A percentile compares a stretch with the other conserved stretches of the same genome.
These are phyloP conservation scores for Mus spretus DNA, from an alignment of 2,797 vertebrate species.

Conservation along the genomic window DNA sequence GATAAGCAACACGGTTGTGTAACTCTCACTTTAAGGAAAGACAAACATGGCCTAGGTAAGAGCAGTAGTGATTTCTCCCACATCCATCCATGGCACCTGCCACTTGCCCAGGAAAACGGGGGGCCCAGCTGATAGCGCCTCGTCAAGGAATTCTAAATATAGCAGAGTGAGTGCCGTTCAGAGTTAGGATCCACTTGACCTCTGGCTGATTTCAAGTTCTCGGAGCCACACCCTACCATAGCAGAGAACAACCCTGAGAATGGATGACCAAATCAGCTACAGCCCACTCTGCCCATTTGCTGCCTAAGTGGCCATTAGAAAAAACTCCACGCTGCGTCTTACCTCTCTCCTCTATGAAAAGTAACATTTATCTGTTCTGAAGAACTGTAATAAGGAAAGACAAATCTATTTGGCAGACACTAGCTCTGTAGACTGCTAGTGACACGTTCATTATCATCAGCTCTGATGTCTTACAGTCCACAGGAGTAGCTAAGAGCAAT, in stretches of 20 bases:
- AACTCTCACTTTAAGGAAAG: constrained; percentile 55
- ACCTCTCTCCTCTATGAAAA: neutral
- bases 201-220: constrained; percentile 15
- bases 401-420: constrained; percentile 1
- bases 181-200: neutral
- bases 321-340: neutral
- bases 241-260: neutral
- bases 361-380: constrained; percentile 11
- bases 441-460: constrained; percentile 13
- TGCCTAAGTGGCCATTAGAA: neutral
- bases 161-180: neutral
- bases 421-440: constrained; percentile 8
- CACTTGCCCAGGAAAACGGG: neutral
- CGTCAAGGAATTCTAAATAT: neutral
- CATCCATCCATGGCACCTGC: neutral
- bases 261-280: neutral
- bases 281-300: neutral
- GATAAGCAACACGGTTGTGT: neutral
- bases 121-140: neutral
- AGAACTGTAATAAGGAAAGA: constrained; percentile 30
- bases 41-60: constrained; percentile 2
- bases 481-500: neutral
- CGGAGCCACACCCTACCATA: neutral
- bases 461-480: neutral
- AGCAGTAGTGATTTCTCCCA: neutral